Evolutionary conservation across 2,797 vertebrate genomes (phyloP), one percentile per base, ranked within the genome.

Genomic region (Staurois parvus): DNA sequence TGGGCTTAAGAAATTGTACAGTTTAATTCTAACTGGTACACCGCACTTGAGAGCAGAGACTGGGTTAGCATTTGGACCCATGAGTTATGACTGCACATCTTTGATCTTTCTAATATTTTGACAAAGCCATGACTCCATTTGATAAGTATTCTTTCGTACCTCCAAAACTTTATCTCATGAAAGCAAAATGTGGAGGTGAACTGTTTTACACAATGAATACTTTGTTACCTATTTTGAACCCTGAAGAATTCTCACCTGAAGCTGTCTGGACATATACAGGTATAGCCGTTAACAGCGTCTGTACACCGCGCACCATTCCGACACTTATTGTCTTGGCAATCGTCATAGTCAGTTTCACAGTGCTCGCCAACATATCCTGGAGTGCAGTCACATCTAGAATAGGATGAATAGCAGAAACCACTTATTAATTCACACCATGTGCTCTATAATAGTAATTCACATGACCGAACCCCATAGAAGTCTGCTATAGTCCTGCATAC

Each of bases 291-390:
- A 67, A 99, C 87, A 0, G 97, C 97, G 0, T 99, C 98, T 0
- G 97, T 97, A 88, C 98, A 99, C 83, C 95, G 97, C 0, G 95
- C 98, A 84, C 97, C 96, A 0, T 98, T 99, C 92, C 96, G 96
- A 91, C 98, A 99, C 88, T 98, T 99, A 90, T 98, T 97, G n/a
- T 98, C 97, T 59, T 96, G 94, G 88, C 98, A 99, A 89, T 99
- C 98, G 0, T 99, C 95, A 67, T 95, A 96, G 81, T 99, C 97
- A 81, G 95, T 88, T 85, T 98, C 97, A 77, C 98, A 99, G 21
- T 98, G 96, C 42, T 98, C 97, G 0, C 98, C 97, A 1, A 97
- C 88, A 3, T 97, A 99, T 0, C 98, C 98, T 21, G 98, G 97
- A 12, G 96, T 97, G 89, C 98, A 99, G 89, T 99, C 98, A 89